These are phyloP conservation scores for Clinocottus analis DNA, from an alignment of 2,113 vertebrate genomes.

Conservation along the genomic window DNA sequence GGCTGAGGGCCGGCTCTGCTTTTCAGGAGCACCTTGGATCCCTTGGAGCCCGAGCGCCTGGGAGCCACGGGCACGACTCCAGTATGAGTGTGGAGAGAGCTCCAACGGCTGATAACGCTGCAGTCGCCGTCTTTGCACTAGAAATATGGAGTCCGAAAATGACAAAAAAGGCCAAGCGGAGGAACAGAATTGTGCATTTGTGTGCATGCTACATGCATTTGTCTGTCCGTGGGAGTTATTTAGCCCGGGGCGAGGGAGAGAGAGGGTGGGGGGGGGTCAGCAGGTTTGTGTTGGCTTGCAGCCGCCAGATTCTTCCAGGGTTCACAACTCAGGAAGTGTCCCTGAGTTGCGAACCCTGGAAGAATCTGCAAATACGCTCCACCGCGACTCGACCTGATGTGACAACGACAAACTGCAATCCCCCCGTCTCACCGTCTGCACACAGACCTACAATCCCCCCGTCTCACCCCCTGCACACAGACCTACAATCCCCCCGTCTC, in stretches of 20 bases:
- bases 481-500: too few species aligned
- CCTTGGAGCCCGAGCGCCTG: conserved; percentile 50
- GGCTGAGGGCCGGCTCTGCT: conserved; percentile 66
- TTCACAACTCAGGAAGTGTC: conserved; percentile 75
- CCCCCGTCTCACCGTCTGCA: conserved; percentile 1
- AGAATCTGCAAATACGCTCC: too few species aligned
- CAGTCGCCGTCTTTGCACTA: conserved; percentile 19
- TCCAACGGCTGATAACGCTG: conserved; percentile 53
- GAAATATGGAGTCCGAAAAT: background rate
- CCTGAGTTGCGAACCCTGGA: too few species aligned
- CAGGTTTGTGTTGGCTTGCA: conserved; percentile 72
- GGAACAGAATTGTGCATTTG: background rate
- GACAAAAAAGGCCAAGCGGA: background rate
- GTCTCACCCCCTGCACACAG: too few species aligned
- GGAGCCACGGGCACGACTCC: conserved; percentile 46
- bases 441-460: too few species aligned
- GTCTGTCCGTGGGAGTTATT: conserved; percentile 49
- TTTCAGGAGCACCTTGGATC: conserved; percentile 60
- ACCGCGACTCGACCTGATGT: conserved; percentile 56
- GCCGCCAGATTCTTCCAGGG: conserved; percentile 65
- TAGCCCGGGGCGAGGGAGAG: too few species aligned
- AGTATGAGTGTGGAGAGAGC: conserved; percentile 47
- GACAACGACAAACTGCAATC: conserved; percentile 50
- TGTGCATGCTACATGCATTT: conserved; percentile 1
- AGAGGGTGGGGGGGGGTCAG: conserved; percentile 62